Base-by-base conservation (phyloP, 2,113 vertebrate genomes). In the Phalacrocorax pelagicus region DNA sequence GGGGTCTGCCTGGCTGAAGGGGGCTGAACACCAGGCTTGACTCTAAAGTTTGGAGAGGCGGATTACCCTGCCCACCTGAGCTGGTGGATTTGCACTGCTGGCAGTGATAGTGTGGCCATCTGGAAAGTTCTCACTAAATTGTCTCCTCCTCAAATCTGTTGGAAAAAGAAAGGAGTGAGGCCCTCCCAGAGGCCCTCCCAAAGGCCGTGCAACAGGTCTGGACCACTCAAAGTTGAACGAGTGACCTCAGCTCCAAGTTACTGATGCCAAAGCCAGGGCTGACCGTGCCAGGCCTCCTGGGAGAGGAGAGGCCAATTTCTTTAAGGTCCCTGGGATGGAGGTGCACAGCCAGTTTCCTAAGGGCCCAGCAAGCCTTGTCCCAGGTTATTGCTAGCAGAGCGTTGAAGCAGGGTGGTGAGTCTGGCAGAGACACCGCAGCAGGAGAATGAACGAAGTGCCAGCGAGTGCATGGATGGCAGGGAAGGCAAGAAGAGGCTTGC, bases 1-100 rank as follows among this genome's bases (percentile, higher is more conserved):
- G 9, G 27, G 51, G 2, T 13, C 54, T 47, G 52, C 47, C 51
- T 38, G 54, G 16, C 42, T 57, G 52, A 12, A 27, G 15, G 51
- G 54, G 38, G 18, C 67, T 44, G 24, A 5, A 1, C 12, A 15
- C n/a, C 10, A 5, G 51, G 27, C 58, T n/a, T 6, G 0, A 1
- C n/a, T 44, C 38, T 20, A 38, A 40, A 18, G 26, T 3, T 0
- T 5, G 67, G 40, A 36, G 14, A 21, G 34, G 11, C 36, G 36
- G 40, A 7, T 9, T 5, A 49, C 40, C 20, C 81, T 70, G 46
- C 30, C 16, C 8, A n/a, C 36, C 78, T 1, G 6, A 61, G 36
- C 36, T 40, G 62, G 30, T 51, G 69, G 32, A 6, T 26, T 22
- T 46, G 30, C 59, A 32, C 80, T 69, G 36, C 42, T 3, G 2